A percentile compares a stretch with the other conserved stretches of the same genome.
phyloP scores from a whole-genome alignment of 2,113 vertebrate genomes.

The Falcunculus frontatus region DNA sequence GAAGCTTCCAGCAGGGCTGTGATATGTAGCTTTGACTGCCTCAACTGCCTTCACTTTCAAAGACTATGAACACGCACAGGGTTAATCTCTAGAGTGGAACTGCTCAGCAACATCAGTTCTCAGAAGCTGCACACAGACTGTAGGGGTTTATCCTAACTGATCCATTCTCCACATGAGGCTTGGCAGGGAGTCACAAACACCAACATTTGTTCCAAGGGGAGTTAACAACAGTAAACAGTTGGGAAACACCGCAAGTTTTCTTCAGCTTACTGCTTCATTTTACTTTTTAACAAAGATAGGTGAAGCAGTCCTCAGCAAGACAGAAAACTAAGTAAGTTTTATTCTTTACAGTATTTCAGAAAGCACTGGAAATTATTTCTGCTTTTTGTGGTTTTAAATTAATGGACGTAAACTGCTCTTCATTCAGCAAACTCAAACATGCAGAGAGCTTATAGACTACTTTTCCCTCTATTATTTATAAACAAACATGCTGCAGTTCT shows the following conservation, averaged over 20 bases:
- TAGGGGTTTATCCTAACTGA: not conserved
- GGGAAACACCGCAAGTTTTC: not conserved
- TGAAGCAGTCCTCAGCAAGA: not conserved
- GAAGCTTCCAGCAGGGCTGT: not conserved
- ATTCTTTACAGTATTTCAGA: not conserved
- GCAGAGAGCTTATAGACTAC: not conserved
- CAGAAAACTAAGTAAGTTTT: not conserved
- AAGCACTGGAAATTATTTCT: not conserved
- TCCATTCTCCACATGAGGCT: not conserved
- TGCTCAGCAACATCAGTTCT: not conserved
- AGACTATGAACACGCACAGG: accelerated
- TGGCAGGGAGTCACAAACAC: not conserved
- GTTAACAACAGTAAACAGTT: not conserved
- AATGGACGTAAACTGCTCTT: not conserved
- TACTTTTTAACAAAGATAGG: not conserved
- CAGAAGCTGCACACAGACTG: not conserved
- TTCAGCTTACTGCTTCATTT: not conserved
- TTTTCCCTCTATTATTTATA: not conserved
- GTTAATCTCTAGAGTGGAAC: not conserved
- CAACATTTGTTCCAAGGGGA: not conserved
- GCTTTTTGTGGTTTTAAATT: not conserved
- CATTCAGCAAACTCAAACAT: not conserved
- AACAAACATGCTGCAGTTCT: not conserved
- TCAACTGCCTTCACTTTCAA: not conserved
- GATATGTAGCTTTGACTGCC: not conserved